Conservation (phyloP, 2,113 vertebrate genomes). For the Lamprotornis superbus region DNA sequence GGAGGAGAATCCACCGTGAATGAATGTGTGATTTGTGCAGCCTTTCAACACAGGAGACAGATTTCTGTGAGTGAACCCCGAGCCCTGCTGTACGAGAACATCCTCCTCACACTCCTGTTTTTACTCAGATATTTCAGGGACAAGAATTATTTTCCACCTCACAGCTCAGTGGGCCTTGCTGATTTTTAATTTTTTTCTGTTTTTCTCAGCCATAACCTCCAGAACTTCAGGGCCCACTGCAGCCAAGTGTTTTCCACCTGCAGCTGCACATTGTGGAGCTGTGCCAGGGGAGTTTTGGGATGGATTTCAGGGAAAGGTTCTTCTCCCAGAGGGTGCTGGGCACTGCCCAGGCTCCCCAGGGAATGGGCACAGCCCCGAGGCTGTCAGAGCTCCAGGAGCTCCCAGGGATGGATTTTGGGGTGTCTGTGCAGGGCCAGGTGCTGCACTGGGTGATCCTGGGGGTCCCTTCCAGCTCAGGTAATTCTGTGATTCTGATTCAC, state of each 20-base stretch:
- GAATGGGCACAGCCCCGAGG: not conserved
- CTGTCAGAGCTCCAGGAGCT: not conserved
- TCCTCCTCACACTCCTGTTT: not conserved
- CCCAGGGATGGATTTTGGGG: not conserved
- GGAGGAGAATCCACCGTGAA: not conserved
- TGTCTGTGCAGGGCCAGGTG: accelerated
- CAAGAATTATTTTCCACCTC: not conserved
- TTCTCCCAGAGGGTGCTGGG: not conserved
- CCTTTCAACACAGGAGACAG: not conserved
- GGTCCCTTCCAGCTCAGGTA: not conserved
- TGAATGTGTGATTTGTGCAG: not conserved
- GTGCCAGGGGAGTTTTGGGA: accelerated
- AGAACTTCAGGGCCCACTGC: not conserved
- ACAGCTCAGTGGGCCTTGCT: not conserved
- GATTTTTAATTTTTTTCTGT: not conserved
- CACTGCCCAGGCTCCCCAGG: not conserved
- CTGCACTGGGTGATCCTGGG: accelerated
- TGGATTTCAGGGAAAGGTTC: not conserved
- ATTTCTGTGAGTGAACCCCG: not conserved
- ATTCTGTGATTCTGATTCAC: not conserved
- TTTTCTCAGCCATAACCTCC: not conserved
- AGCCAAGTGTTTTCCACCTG: not conserved
- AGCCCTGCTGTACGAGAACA: not conserved
- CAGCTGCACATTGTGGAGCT: not conserved
- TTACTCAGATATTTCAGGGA: not conserved